Conservation (phyloP, 2,888 invertebrate species). For the Drosophila putrida region DNA sequence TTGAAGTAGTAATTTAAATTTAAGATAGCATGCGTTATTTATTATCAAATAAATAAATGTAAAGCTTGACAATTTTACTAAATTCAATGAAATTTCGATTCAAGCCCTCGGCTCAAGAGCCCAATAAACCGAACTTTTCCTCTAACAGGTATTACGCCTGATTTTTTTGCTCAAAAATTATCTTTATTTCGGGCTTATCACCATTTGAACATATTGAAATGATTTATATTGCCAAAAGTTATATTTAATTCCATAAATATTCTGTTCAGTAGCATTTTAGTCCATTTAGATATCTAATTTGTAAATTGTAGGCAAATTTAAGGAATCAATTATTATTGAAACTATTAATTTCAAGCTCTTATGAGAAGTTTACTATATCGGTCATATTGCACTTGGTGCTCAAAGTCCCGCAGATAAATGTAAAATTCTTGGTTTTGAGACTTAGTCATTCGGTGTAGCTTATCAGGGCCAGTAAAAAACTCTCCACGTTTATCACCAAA, state of each 20-base stretch:
- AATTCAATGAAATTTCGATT: too few species aligned
- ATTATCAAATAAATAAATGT: too few species aligned
- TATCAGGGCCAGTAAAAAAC: constrained; percentile 90
- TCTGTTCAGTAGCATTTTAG: not conserved
- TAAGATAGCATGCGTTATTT: too few species aligned
- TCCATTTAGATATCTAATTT: not conserved
- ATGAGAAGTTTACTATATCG: constrained; percentile 88
- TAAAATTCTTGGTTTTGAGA: constrained; percentile 86
- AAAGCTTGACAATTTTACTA: too few species aligned
- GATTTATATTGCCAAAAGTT: constrained; percentile 58
- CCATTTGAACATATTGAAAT: constrained; percentile 87
- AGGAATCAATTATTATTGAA: too few species aligned
- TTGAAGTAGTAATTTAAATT: too few species aligned
- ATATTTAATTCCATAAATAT: not conserved
- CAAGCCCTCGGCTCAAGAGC: too few species aligned
- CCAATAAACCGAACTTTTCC: too few species aligned
- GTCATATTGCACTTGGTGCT: constrained; percentile 87
- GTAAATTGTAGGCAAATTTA: not conserved
- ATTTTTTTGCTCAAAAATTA: not conserved
- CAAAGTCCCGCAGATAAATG: constrained; percentile 88
- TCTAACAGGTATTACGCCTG: too few species aligned
- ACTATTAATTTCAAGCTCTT: too few species aligned
- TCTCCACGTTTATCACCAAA: constrained; percentile 89
- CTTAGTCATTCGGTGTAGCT: constrained; percentile 86
- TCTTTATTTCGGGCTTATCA: constrained; percentile 72